phyloP scores from a whole-genome alignment of 2,797 vertebrate genomes.

The Eulemur coronatus region DNA sequence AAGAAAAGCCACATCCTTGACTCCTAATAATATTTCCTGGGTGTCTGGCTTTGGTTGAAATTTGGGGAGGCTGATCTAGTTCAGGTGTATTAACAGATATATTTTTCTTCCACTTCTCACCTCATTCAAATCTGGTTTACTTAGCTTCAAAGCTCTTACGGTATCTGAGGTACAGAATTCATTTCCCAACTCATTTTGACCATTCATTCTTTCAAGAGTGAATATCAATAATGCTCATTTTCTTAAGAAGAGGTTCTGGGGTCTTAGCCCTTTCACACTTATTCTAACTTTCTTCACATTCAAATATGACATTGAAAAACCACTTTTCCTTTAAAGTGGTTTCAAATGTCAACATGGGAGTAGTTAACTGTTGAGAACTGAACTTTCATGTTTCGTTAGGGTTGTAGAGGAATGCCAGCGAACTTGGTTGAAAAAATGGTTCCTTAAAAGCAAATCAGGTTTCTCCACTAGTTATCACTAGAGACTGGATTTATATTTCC shows the following conservation, averaged over 20 bases:
- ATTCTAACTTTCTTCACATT: conserved; percentile 32
- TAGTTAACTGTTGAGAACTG: conserved; percentile 67
- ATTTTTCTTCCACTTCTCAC: background rate
- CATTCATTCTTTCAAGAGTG: conserved; percentile 42
- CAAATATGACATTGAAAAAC: conserved; percentile 46
- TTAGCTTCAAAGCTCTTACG: conserved; percentile 11
- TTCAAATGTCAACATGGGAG: conserved; percentile 63
- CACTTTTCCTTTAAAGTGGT: conserved; percentile 64
- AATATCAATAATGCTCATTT: conserved; percentile 60
- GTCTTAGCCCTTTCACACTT: conserved; percentile 49
- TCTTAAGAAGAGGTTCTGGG: conserved; percentile 41
- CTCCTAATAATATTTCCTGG: conserved; percentile 13
- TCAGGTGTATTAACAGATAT: background rate
- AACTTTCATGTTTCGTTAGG: conserved; percentile 70
- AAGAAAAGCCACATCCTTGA: conserved; percentile 15
- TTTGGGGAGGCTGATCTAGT: background rate
- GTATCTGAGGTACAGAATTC: conserved; percentile 20
- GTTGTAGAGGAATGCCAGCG: conserved; percentile 47
- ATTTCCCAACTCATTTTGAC: conserved; percentile 6
- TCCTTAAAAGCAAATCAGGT: conserved; percentile 47
- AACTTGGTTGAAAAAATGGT: conserved; percentile 47
- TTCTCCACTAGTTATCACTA: conserved; percentile 22
- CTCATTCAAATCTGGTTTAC: conserved; percentile 52
- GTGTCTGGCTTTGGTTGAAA: conserved; percentile 24
- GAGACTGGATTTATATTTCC: conserved; percentile 15